These are phyloP conservation scores for Calyptommatus sinebrachiatus DNA, from an alignment of 2,113 vertebrate genomes.

Conservation along the genomic window DNA sequence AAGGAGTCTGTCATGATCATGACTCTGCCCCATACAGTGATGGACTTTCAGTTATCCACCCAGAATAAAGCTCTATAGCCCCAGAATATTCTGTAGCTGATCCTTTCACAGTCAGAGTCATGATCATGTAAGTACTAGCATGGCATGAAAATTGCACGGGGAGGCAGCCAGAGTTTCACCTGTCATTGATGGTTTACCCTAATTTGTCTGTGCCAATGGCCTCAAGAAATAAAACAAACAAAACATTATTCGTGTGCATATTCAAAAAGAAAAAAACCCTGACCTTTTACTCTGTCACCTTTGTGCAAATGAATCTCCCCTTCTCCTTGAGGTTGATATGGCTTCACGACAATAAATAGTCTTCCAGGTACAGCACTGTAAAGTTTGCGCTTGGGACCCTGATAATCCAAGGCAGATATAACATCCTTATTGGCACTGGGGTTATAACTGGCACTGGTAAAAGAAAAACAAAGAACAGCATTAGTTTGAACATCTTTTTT, in stretches of 20 bases:
- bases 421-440: constrained; percentile 74
- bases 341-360: constrained; percentile 86
- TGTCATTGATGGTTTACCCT: no score
- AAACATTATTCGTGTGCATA: background rate
- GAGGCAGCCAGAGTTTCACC: no score
- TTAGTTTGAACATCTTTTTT: background rate
- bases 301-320: constrained; percentile 93
- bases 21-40: no score
- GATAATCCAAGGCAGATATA: constrained; percentile 70
- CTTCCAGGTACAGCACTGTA: constrained; percentile 94
- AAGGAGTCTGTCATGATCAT: no score
- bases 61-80: no score
- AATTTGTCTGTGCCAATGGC: no score
- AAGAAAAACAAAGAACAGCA: constrained; percentile 8
- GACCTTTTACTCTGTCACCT: constrained; percentile 93
- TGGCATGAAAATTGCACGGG: no score
- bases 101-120: no score
- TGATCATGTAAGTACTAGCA: no score
- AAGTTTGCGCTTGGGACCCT: constrained; percentile 85
- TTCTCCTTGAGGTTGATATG: constrained; percentile 88
- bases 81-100: no score
- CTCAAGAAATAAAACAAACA: no score
- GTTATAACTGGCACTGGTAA: constrained; percentile 67
- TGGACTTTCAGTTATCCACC: no score
- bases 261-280: constrained; percentile 32